Evolutionary conservation across 2,113 vertebrate species (phyloP).

Genomic region (Campylomormyrus tamandua): DNA sequence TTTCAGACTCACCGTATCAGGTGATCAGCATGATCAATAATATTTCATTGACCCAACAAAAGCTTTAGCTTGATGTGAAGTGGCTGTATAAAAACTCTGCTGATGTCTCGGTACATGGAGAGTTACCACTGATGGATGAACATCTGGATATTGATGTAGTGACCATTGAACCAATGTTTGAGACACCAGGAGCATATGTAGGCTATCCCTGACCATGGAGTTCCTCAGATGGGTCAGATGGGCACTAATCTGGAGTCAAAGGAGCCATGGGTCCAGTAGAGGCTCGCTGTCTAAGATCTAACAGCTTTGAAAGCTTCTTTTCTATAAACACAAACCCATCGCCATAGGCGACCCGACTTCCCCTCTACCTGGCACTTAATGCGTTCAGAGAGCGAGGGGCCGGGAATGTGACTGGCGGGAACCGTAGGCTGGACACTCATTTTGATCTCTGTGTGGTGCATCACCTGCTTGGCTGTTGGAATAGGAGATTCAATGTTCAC

Average conservation of each 20-base stretch:
- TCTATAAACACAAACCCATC: neutral
- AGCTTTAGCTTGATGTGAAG: neutral
- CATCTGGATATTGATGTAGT: neutral
- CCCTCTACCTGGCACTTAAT: neutral
- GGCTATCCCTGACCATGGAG: neutral
- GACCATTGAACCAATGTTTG: neutral
- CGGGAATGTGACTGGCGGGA: neutral
- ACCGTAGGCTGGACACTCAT: neutral
- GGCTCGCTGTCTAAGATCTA: neutral
- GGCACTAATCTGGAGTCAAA: neutral
- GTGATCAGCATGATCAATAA: neutral
- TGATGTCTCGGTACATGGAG: neutral
- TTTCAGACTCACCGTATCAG: neutral
- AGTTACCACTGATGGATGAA: neutral
- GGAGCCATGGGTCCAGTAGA: neutral
- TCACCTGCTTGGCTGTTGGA: neutral
- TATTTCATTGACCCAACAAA: neutral
- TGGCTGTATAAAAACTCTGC: neutral
- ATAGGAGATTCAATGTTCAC: neutral
- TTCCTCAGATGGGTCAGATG: neutral
- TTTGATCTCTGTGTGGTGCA: neutral
- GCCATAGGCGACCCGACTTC: neutral
- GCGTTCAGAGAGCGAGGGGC: neutral
- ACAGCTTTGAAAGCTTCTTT: neutral
- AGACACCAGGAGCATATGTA: neutral